These are phyloP conservation scores for Pristis pectinata DNA, from an alignment of 2,797 vertebrate genomes.

Conservation along the genomic window DNA sequence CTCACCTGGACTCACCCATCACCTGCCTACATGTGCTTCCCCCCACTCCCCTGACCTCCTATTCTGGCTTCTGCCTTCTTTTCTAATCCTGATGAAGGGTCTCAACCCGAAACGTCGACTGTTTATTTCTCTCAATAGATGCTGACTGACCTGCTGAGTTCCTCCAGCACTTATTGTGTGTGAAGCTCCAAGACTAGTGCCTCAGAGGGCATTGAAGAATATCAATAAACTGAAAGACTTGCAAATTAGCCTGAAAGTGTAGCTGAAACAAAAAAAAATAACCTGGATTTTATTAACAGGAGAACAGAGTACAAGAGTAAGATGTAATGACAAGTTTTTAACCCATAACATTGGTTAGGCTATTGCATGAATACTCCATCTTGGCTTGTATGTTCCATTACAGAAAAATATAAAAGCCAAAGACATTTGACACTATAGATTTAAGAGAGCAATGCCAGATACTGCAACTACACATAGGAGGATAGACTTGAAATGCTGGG, in stretches of 20 bases:
- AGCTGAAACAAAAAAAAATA: background rate
- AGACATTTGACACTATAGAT: background rate
- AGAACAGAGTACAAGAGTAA: background rate
- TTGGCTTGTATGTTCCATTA: background rate
- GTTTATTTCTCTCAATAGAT: too few species aligned
- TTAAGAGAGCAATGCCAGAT: background rate
- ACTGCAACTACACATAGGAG: background rate
- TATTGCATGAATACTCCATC: background rate
- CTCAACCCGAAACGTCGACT: too few species aligned
- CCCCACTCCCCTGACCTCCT: too few species aligned
- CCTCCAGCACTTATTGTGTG: too few species aligned
- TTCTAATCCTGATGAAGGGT: too few species aligned
- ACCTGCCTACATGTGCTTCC: too few species aligned
- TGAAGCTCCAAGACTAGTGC: too few species aligned
- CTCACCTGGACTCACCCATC: too few species aligned
- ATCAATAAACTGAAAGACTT: background rate
- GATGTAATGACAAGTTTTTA: background rate
- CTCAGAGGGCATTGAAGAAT: background rate
- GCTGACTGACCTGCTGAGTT: too few species aligned
- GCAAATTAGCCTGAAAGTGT: too few species aligned
- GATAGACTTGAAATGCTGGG: background rate
- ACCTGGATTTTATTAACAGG: background rate
- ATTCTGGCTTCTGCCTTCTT: too few species aligned
- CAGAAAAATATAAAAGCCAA: background rate
- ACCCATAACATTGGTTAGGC: background rate